Evolutionary conservation across 2,888 invertebrate genomes (phyloP), one percentile per base, ranked within the genome.

Genomic region (Mesodorylaimus sp.): DNA sequence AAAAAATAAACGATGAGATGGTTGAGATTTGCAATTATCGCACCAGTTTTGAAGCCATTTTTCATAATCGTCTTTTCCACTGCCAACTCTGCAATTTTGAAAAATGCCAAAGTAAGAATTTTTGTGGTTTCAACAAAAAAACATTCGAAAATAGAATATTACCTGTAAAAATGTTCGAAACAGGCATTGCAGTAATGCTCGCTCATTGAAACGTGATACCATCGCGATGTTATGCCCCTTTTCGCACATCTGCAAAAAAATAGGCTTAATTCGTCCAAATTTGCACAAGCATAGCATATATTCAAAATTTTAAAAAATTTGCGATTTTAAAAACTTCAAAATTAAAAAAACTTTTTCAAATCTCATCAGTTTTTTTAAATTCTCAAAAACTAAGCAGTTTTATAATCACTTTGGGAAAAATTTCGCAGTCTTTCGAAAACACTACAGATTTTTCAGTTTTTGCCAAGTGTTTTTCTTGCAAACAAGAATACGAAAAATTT

Each of bases 161-260:
- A 56, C 52, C 62, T 62, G 56, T 68, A 69, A 58, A 59, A 68
- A 53, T 61, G 56, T 36, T 70, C 69, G 58, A 68, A 68, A 53
- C 70, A 70, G 46, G 66, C 64, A 54, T 68, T 68, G 56, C 70
- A 70, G 59, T 61, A 69, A 55, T 70, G 70, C 59, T 70, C 70
- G 13, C 66, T 67, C 5, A 57, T 53, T 2, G 68, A 65, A 19
- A 70, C 52, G 51, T 70, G 70, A 54, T 67, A 66, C 70, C 70
- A 70, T 16, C 68, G 56, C 1, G 60, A 65, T 1, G 69, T 69
- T 53, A 63, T 64, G 1, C 65, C 65, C 55, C 56, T 61, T 1
- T 63, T 60, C 49, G 58, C 55, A 57, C 67, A 68, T 29, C 65
- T 66, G 51, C 28, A 50, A 50, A 43, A 52, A 51, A 21, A 50